Evolutionary conservation across 2,888 invertebrate species (phyloP).

Genomic region (Oeneis ivallda): DNA sequence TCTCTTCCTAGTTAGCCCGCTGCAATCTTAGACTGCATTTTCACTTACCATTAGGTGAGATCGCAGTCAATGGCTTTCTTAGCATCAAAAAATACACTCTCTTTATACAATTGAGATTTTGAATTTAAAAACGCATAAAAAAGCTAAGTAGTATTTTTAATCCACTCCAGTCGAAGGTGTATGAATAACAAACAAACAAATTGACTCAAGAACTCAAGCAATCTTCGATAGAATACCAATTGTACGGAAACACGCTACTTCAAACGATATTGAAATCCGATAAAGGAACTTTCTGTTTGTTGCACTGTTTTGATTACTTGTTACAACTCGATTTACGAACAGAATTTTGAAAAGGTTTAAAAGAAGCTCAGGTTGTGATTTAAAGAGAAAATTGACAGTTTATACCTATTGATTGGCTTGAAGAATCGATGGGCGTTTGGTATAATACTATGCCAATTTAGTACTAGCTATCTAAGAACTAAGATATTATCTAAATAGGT

Average conservation of each 20-base stretch:
- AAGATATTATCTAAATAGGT: too few species aligned
- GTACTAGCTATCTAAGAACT: too few species aligned
- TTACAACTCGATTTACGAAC: conserved; percentile 23
- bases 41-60: too few species aligned
- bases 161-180: conserved; percentile 6
- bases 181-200: conserved; percentile 34
- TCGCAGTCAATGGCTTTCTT: too few species aligned
- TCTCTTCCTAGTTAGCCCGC: too few species aligned
- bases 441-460: too few species aligned
- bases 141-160: neutral
- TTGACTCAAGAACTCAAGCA: conserved; percentile 36
- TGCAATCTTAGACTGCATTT: too few species aligned
- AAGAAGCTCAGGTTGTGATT: neutral
- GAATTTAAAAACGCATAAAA: neutral
- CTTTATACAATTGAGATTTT: neutral
- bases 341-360: neutral
- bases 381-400: neutral
- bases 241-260: conserved; percentile 36
- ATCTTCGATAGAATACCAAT: conserved; percentile 33
- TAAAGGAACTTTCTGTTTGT: conserved; percentile 36
- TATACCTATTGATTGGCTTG: too few species aligned
- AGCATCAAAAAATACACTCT: too few species aligned
- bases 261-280: conserved; percentile 36
- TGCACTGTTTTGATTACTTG: conserved; percentile 34
- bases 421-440: too few species aligned